These are phyloP conservation scores for Triplophysa bombifrons DNA, from an alignment of 2,797 vertebrate genomes.

Conservation along the genomic window DNA sequence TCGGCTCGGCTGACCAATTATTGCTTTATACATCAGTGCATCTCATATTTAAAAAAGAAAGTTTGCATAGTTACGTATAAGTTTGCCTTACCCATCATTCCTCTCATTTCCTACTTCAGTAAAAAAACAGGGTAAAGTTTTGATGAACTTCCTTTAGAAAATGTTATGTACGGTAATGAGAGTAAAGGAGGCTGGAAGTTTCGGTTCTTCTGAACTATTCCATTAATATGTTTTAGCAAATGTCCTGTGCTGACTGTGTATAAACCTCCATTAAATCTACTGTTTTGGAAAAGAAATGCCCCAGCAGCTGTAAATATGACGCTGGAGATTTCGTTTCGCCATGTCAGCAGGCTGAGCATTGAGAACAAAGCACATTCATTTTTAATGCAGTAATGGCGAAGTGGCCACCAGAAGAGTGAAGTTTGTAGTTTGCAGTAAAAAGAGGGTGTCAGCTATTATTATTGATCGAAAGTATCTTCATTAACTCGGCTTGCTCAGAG, in stretches of 20 bases:
- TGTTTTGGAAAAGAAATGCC: constrained; percentile 43
- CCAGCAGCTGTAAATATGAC: constrained; percentile 38
- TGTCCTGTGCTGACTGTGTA: constrained; percentile 4
- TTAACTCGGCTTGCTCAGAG: constrained; percentile 35
- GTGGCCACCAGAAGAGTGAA: constrained; percentile 47
- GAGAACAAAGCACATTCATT: constrained; percentile 60
- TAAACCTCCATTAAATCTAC: constrained; percentile 5
- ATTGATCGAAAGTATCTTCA: constrained; percentile 20
- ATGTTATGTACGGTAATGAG: background rate
- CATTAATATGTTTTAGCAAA: constrained; percentile 2
- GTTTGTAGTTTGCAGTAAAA: constrained; percentile 50
- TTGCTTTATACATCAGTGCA: no score
- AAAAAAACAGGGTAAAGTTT: background rate
- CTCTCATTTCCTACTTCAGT: no score
- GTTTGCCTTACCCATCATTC: no score
- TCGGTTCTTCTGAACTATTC: background rate
- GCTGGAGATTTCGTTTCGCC: constrained; percentile 53
- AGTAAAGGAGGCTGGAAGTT: background rate
- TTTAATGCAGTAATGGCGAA: constrained; percentile 57
- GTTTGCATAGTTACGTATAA: no score
- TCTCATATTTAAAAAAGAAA: no score
- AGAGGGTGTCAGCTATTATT: constrained; percentile 50
- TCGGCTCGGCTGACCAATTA: no score
- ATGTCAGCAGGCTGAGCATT: constrained; percentile 60
- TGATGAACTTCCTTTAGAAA: no score